Evolutionary conservation across 2,113 vertebrate genomes (phyloP), one percentile per base, ranked within the genome.

Genomic region (Lipophrys pholis): DNA sequence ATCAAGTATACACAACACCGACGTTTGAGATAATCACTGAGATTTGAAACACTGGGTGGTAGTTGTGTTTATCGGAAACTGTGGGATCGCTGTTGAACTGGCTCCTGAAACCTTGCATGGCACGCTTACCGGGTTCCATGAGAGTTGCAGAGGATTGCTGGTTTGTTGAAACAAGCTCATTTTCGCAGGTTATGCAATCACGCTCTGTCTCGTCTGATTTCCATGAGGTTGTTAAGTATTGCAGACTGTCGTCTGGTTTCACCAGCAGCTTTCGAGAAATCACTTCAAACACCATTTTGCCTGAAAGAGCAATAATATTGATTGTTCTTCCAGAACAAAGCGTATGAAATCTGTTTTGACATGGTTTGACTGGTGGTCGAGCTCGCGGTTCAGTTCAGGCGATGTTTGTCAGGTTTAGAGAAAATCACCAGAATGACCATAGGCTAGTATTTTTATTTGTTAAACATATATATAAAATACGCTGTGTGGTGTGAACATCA

Each of bases 101-200:
- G 41, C 48, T 41, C 21, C 39, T 80, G 64, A 48, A 70, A 64
- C n/a, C 5, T 3, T 66, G 39, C 61, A 21, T 69, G 58, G 62
- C 50, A 14, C 50, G 2, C 68, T 10, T 11, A 15, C 73, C 55
- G 72, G 63, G 38, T 49, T 42, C 67, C 30, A 1, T 40, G 57
- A 71, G 53, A 80, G 62, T 69, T 58, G 21, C 46, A 71, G 56
- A 86, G 38, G 51, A 84, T 73, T 10, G 17, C 46, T 73, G 62
- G 62, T 81, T 85, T 54, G 76, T 57, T 73, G 8, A 86, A 80
- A 66, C 65, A 58, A 82, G 72, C 73, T 83, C 52, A 80, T 41
- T 63, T 83, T 78, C 10, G 53, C 21, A 11, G 14, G 38, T 80
- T 81, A 78, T 52, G 64, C n/a, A 79, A 50, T 78, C 40, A 36